phyloP scores from a whole-genome alignment of 2,113 vertebrate species.

The Lepidiolamprologus cunningtoni region DNA sequence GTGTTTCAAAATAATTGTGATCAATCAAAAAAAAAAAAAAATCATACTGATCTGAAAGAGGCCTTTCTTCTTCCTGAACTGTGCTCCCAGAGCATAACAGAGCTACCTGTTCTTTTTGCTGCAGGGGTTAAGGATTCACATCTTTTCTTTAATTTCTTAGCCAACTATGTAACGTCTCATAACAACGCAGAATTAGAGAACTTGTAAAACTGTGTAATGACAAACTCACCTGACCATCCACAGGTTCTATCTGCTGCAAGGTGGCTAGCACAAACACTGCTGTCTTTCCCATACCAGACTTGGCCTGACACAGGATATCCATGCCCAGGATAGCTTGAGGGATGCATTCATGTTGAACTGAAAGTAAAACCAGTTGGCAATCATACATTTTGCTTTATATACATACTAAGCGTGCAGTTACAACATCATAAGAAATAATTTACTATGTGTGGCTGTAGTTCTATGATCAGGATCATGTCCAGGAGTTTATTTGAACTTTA shows the following conservation, averaged over 20 bases:
- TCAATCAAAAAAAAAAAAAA: neutral
- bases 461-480: neutral
- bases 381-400: neutral
- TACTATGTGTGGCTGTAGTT: neutral
- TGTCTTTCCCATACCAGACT: constrained; percentile 87
- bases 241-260: constrained; percentile 82
- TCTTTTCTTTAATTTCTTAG: neutral
- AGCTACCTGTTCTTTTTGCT: neutral
- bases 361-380: neutral
- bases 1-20: neutral
- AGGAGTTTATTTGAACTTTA: neutral
- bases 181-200: neutral
- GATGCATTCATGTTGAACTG: constrained; percentile 87
- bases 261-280: constrained; percentile 84
- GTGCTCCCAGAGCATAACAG: neutral
- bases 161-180: neutral
- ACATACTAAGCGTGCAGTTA: neutral
- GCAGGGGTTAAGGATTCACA: neutral
- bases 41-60: neutral
- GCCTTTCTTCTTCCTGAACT: neutral
- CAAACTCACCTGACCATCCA: constrained; percentile 78
- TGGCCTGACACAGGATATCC: constrained; percentile 86
- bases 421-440: neutral
- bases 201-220: neutral
- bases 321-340: constrained; percentile 86